Evolutionary conservation across 2,888 invertebrate genomes (phyloP).

Genomic region (Amphipoea lucens): DNA sequence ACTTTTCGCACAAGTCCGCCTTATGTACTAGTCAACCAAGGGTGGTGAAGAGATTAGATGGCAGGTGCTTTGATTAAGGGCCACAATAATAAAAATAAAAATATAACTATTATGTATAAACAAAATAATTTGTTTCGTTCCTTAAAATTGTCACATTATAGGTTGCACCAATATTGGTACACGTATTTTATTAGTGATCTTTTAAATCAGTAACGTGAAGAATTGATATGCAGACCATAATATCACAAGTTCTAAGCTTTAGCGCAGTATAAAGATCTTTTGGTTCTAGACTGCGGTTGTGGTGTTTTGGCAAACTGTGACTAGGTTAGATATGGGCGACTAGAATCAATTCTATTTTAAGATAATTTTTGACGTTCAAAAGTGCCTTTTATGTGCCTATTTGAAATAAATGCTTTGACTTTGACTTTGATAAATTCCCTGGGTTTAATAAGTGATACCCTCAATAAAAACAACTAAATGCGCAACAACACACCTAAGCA

Average conservation of each 20-base stretch:
- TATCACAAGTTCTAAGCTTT: not conserved
- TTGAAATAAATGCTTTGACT: no score
- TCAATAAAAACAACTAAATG: not conserved
- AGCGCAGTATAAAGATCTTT: not conserved
- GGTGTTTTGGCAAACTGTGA: no score
- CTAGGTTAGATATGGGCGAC: not conserved
- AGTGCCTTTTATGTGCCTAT: no score
- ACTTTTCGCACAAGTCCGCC: no score
- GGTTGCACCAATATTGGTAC: not conserved
- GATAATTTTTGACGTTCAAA: no score
- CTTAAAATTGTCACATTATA: not conserved
- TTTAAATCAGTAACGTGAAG: not conserved
- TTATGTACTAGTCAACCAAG: no score
- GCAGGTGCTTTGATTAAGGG: no score
- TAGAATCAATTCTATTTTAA: no score
- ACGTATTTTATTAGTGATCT: not conserved
- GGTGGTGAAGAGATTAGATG: no score
- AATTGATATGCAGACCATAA: not conserved
- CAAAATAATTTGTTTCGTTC: no score
- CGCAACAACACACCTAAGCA: not conserved
- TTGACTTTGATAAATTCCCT: not conserved
- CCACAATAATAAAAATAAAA: no score
- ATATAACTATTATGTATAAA: no score
- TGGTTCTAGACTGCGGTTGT: not conserved
- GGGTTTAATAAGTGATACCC: not conserved